phyloP scores from a whole-genome alignment of 92 coral and sea anemone genomes.

The Epizoanthus rinbou region DNA sequence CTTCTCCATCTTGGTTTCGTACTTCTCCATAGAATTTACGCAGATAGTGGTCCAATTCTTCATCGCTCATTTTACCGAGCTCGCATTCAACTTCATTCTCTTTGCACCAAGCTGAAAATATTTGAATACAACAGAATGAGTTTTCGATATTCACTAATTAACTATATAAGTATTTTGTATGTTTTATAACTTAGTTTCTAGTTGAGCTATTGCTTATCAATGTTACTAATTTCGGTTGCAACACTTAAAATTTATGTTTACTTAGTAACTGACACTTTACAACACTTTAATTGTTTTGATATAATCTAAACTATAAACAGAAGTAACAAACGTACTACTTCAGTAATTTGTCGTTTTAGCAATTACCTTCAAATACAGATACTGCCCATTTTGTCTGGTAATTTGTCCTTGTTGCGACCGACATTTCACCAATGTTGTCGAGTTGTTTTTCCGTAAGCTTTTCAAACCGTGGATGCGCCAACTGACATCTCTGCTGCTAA shows the following conservation, averaged over 20 bases:
- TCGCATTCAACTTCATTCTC: constrained; percentile 5
- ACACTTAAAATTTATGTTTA: no score
- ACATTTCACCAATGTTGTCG: constrained; percentile 28
- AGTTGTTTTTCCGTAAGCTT: neutral
- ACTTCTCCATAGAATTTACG: constrained; percentile 63
- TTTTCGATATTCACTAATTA: no score
- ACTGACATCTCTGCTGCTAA: no score
- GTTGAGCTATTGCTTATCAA: no score
- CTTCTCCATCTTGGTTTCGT: constrained; percentile 52
- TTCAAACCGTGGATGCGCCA: no score
- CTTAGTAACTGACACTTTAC: no score
- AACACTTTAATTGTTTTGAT: neutral
- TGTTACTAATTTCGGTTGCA: no score
- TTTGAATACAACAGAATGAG: no score
- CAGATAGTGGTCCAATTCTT: constrained; percentile 45
- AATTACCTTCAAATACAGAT: constrained; percentile 55
- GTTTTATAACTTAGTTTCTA: no score
- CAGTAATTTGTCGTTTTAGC: neutral
- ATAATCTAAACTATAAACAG: neutral
- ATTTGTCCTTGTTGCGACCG: constrained; percentile 32
- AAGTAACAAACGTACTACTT: neutral
- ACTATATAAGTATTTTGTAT: no score
- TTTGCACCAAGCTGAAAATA: constrained; percentile 28
- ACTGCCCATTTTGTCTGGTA: constrained; percentile 48
- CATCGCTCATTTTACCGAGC: constrained; percentile 5